Base-by-base conservation (phyloP, 2,888 invertebrate genomes). In the Hofmannophila pseudospretella region DNA sequence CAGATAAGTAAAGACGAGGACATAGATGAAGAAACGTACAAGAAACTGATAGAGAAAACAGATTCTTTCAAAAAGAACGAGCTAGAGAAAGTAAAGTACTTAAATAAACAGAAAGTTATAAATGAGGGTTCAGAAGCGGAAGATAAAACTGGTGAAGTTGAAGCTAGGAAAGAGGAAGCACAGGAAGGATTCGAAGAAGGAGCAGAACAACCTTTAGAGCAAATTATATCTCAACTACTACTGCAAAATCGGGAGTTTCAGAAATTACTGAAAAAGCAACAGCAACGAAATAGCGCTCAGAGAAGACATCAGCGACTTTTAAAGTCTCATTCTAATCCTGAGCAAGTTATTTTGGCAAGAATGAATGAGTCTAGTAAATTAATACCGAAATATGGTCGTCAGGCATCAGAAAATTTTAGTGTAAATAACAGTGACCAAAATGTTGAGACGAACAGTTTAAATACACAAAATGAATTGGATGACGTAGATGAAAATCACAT, bases 161-260 rank as follows among this genome's bases (percentile, higher is more conserved):
- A 71, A 37, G 43, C 36, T 34, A 58, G 47, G 42, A 42, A 50
- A 44, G 49, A 66, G 46, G 56, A 69, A 27, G 55, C 66, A 7
- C 48, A 51, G 33, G 77, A 77, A 49, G 75, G 60, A 32, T 68
- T 67, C 25, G 75, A 84, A 53, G 78, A 78, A 40, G 58, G 55
- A 11, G 58, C 56, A 11, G 88, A 88, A 59, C 91, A 89, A 63
- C 92, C 89, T 32, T 82, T 92, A 52, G 92, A 94, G 72, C 89
- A 94, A 73, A 92, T 96, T 32, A 94, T 96, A 33, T 92, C 94
- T 0, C 95, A 95, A 61, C 81, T 96, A 8, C 76, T 96, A 3
- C 91, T 95, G 90, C 93, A 95, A 64, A 95, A 93, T 59, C 89
- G 93, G 51, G 95, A 95, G 45, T 94, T 95, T 49, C 93, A 95